phyloP scores from a whole-genome alignment of 2,113 vertebrate genomes.

The Ornithorhynchus anatinus region DNA sequence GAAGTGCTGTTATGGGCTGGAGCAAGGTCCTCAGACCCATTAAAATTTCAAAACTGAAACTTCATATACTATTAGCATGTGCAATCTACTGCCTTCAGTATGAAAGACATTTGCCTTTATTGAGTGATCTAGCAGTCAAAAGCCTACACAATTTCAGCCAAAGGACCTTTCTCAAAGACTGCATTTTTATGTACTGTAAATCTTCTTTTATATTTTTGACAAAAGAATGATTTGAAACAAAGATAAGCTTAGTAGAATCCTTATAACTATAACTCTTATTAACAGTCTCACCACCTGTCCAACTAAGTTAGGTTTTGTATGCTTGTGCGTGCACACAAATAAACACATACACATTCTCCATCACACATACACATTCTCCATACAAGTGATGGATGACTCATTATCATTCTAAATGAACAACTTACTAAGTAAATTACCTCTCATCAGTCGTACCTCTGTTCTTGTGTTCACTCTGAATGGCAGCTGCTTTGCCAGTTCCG shows the following conservation, averaged over 20 bases:
- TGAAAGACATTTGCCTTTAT: neutral
- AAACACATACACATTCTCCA: neutral
- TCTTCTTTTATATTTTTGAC: constrained; percentile 34
- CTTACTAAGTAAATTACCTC: constrained; percentile 52
- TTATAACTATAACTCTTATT: constrained; percentile 41
- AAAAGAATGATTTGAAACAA: constrained; percentile 37
- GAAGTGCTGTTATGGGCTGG: too few species aligned
- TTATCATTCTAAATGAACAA: constrained; percentile 45
- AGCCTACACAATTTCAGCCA: constrained; percentile 12
- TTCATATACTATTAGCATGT: neutral
- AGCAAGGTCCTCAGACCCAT: too few species aligned
- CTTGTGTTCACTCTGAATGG: neutral
- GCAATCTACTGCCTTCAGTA: neutral
- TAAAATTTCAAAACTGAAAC: neutral
- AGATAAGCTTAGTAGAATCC: too few species aligned
- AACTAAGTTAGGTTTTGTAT: neutral
- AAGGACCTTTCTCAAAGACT: neutral
- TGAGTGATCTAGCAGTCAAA: constrained; percentile 16
- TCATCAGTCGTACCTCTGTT: constrained; percentile 27
- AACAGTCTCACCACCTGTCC: constrained; percentile 41
- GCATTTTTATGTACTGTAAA: constrained; percentile 32
- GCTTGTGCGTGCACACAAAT: neutral
- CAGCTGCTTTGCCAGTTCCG: neutral
- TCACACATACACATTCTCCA: constrained; percentile 2
- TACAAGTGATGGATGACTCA: constrained; percentile 41